Evolutionary conservation across 2,113 vertebrate genomes (phyloP).

Genomic region (Andinoacara biseriatus): DNA sequence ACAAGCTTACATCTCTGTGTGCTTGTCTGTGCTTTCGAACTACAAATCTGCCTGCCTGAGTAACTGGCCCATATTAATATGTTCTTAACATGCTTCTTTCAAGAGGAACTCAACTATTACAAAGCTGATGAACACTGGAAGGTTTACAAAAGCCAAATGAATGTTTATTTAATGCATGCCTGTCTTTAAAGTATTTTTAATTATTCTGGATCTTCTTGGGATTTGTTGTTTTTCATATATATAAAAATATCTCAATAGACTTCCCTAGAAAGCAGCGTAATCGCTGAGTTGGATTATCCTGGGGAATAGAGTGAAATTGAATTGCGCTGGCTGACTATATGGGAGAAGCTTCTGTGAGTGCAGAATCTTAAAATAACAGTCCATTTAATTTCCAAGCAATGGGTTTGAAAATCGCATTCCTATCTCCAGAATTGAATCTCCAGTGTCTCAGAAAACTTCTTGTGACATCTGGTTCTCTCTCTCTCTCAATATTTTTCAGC

Average conservation of each 20-base stretch:
- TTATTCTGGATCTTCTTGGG: neutral
- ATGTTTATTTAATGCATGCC: neutral
- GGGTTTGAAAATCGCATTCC: slow-evolving; percentile 68
- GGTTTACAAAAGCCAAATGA: neutral
- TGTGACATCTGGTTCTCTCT: slow-evolving; percentile 59
- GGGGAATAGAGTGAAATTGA: slow-evolving; percentile 59
- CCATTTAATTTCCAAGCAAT: slow-evolving; percentile 65
- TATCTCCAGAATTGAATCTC: slow-evolving; percentile 78
- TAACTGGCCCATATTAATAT: neutral
- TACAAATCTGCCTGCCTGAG: neutral
- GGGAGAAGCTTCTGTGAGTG: slow-evolving; percentile 19
- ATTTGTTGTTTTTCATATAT: slow-evolving; percentile 22
- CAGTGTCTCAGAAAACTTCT: slow-evolving; percentile 58
- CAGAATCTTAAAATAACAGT: slow-evolving; percentile 51
- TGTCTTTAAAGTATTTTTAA: slow-evolving; percentile 14
- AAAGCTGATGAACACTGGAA: neutral
- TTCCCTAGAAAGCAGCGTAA: neutral
- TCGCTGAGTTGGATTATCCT: slow-evolving; percentile 36
- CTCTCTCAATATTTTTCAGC: slow-evolving; percentile 44
- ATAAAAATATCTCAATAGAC: neutral
- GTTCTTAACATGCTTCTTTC: neutral
- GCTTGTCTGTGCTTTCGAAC: neutral
- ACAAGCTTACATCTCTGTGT: neutral
- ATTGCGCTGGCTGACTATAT: slow-evolving; percentile 49
- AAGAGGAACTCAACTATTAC: neutral